A percentile compares a stretch with the other conserved stretches of the same genome.
These are phyloP conservation scores for Papilio polytes DNA, from an alignment of 1,140 invertebrate species.

Conservation along the genomic window DNA sequence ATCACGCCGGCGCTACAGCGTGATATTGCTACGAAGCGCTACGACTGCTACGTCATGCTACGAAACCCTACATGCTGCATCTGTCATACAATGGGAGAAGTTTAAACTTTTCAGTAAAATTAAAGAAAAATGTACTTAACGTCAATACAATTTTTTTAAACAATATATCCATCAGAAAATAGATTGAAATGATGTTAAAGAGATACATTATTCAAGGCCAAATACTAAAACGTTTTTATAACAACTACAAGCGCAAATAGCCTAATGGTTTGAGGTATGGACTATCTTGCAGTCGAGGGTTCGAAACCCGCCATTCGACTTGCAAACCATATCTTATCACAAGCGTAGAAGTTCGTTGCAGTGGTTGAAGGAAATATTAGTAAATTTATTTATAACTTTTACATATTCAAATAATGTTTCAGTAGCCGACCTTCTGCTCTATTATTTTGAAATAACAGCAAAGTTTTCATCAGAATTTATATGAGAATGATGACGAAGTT, in stretches of 20 bases:
- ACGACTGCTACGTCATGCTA: neutral
- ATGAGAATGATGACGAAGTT: slow-evolving; percentile 4
- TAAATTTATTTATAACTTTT: too few species aligned
- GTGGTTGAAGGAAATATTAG: too few species aligned
- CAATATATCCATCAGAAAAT: neutral
- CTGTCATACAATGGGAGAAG: neutral
- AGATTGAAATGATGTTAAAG: too few species aligned
- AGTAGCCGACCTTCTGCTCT: neutral
- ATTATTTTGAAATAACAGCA: neutral
- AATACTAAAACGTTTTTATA: too few species aligned
- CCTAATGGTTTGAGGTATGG: too few species aligned
- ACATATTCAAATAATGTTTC: neutral
- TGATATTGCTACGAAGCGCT: neutral
- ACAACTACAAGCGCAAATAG: too few species aligned
- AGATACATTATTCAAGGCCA: too few species aligned
- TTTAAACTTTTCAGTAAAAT: neutral
- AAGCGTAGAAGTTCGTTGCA: too few species aligned
- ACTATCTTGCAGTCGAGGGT: too few species aligned
- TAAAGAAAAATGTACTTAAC: neutral
- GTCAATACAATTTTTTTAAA: neutral
- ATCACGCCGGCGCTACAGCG: neutral
- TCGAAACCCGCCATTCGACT: too few species aligned
- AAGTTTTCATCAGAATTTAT: neutral
- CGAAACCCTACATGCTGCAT: neutral
- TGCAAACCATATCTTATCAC: too few species aligned